Percentiles rank a stretch among this genome's conserved stretches.
Conservation (phyloP, 2,888 invertebrate genomes). For the Erannis defoliaria region DNA sequence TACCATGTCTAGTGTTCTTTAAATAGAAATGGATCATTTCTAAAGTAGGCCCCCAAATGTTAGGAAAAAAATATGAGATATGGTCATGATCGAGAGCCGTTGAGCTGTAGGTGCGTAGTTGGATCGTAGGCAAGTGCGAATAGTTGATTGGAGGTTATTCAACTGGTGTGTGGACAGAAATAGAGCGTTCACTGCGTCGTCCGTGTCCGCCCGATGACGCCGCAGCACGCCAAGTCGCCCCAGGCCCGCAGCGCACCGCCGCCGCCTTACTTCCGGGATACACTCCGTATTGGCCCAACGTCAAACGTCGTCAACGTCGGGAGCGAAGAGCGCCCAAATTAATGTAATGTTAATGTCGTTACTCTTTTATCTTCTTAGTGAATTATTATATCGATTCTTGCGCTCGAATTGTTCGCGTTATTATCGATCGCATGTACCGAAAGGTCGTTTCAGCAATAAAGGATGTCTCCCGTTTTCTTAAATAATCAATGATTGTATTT, state of each 20-base stretch:
- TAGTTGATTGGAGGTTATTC: slow-evolving; percentile 87
- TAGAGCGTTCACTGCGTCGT: slow-evolving; percentile 75
- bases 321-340: slow-evolving; percentile 38
- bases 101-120: slow-evolving; percentile 58
- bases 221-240: slow-evolving; percentile 54
- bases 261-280: slow-evolving; percentile 71
- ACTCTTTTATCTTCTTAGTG: slow-evolving; percentile 25
- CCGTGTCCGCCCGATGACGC: slow-evolving; percentile 59
- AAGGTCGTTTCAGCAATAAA: slow-evolving; percentile 23
- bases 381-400: slow-evolving; percentile 26
- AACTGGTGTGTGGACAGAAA: slow-evolving; percentile 82
- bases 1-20: slow-evolving; percentile 6
- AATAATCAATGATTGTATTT: slow-evolving; percentile 28
- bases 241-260: slow-evolving; percentile 55
- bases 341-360: slow-evolving; percentile 34
- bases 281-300: slow-evolving; percentile 58
- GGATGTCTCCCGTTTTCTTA: slow-evolving; percentile 20
- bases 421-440: neutral
- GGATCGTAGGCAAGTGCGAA: slow-evolving; percentile 80
- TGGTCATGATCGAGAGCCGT: slow-evolving; percentile 53
- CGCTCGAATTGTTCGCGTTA: slow-evolving; percentile 11
- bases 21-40: slow-evolving; percentile 28
- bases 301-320: slow-evolving; percentile 51
- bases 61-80: slow-evolving; percentile 9
- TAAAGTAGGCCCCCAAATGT: slow-evolving; percentile 5